Conservation (phyloP, 2,888 invertebrate genomes). For the Acleris holmiana region DNA sequence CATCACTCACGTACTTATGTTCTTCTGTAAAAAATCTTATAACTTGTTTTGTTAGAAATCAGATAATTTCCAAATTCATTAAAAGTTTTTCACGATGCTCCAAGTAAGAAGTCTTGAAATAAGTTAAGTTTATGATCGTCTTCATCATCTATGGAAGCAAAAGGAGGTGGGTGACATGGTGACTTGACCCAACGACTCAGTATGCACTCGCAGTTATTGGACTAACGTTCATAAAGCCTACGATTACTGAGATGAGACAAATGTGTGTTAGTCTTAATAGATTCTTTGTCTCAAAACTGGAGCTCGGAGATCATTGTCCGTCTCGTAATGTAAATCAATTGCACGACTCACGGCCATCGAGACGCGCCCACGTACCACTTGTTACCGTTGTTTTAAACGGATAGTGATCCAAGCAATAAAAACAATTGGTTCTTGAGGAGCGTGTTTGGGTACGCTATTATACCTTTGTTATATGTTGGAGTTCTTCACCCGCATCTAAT, state of each 20-base stretch:
- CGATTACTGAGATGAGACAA: conserved; percentile 7
- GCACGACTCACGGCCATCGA: conserved; percentile 24
- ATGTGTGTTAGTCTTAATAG: conserved; percentile 3
- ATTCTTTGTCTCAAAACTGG: conserved; percentile 8
- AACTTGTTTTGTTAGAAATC: too few relatives aligned
- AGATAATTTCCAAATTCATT: too few relatives aligned
- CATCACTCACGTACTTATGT: too few relatives aligned
- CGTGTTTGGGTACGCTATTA: conserved; percentile 9
- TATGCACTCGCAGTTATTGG: not conserved
- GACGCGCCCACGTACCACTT: conserved; percentile 47
- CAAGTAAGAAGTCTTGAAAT: too few relatives aligned
- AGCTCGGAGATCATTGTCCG: conserved; percentile 30
- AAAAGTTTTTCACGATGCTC: too few relatives aligned
- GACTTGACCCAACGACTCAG: not conserved
- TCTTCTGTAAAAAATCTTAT: too few relatives aligned
- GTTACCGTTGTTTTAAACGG: conserved; percentile 49
- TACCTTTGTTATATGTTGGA: not conserved
- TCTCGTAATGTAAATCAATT: conserved; percentile 28
- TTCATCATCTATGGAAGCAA: too few relatives aligned
- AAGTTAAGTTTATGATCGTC: too few relatives aligned
- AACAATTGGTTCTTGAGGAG: conserved; percentile 16
- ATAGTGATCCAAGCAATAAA: conserved; percentile 17
- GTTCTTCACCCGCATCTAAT: conserved; percentile 6
- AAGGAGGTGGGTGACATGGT: not conserved
- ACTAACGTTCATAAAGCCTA: not conserved